These are phyloP conservation scores for Atopsyche davidsoni DNA, from an alignment of 1,140 invertebrate genomes.

Conservation along the genomic window DNA sequence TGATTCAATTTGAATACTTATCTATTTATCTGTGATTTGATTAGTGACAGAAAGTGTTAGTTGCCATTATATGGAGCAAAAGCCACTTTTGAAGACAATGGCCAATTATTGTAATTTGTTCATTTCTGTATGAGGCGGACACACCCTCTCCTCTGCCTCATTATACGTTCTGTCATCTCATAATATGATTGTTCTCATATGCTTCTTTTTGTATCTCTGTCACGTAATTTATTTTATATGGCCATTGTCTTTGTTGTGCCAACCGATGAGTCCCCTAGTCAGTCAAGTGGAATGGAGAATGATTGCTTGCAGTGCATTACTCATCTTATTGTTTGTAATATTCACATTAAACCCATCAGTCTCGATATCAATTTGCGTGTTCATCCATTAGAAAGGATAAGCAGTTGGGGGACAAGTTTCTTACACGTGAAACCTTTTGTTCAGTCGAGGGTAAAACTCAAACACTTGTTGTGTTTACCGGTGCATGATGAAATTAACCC, in stretches of 20 bases:
- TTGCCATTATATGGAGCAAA: slow-evolving; percentile 19
- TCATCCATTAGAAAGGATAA: no score
- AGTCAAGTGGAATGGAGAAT: slow-evolving; percentile 14
- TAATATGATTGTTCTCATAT: slow-evolving; percentile 17
- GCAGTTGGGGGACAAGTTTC: no score
- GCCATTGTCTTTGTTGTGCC: slow-evolving; percentile 21
- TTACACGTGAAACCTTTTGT: no score
- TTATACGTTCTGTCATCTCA: slow-evolving; percentile 21
- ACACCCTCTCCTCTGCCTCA: slow-evolving; percentile 15
- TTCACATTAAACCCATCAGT: no score
- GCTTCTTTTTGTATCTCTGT: slow-evolving; percentile 11
- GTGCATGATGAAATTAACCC: no score
- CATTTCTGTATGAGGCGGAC: slow-evolving; percentile 15
- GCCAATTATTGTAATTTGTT: slow-evolving; percentile 29
- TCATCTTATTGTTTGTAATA: no score
- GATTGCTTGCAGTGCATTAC: slow-evolving; percentile 13
- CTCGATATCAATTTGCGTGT: no score
- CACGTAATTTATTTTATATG: slow-evolving; percentile 25
- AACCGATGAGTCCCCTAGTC: slow-evolving; percentile 12
- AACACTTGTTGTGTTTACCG: no score
- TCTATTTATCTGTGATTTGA: not conserved
- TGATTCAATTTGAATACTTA: slow-evolving; percentile 8
- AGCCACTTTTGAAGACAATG: slow-evolving; percentile 22
- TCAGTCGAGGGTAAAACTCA: no score
- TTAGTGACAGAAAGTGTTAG: slow-evolving; percentile 5